Evolutionary conservation across 1,140 invertebrate genomes (phyloP), one percentile per base, ranked within the genome.

Genomic region (Eumeta japonica): DNA sequence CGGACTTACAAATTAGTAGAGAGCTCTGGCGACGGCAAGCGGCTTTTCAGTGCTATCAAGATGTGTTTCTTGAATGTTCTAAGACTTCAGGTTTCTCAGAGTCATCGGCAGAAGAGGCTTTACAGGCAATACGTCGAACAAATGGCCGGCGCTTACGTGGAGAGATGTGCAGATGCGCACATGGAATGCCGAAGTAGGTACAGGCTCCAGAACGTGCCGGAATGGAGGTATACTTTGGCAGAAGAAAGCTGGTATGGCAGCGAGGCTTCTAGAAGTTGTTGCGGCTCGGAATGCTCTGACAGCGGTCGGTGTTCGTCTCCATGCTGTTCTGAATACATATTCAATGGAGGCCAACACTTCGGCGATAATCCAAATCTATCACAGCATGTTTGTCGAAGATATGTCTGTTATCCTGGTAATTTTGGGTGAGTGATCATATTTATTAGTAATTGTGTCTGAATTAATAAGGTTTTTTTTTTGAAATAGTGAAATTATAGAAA

Each of bases 31-130:
- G 31, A 24, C 14, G 31, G 48, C n/a, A 43, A 33, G 19, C 45
- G 44, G 9, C 32, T 52, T 35, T 44, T 55, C 30, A 40, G 40
- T 27, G 28, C 33, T n/a, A 32, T 59, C n/a, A 70, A 62, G 39
- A 76, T 76, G 74, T 76, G 74, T 56, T 72, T 76, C 39, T 46
- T 76, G 15, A 76, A 76, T 44, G 68, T 76, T 12, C 39, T 76
- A 11, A 58, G 74, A 2, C 42, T 76, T n/a, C 74, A 76, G 24
- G 68, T 76, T 3, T 63, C 70, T 1, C 71, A 76, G 37, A 75
- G 43, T 27, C 74, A 76, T 39, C 50, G 74, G 5, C 74, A 76
- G 52, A 76, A 76, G 53, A 55, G 68, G 14, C 50, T 76, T n/a
- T 76, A 75, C 43, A 76, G 74, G 49, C 68, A 74, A 43, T 76